Conservation (phyloP, 35 echinoderm and acorn worm genomes). For the Patiria miniata region DNA sequence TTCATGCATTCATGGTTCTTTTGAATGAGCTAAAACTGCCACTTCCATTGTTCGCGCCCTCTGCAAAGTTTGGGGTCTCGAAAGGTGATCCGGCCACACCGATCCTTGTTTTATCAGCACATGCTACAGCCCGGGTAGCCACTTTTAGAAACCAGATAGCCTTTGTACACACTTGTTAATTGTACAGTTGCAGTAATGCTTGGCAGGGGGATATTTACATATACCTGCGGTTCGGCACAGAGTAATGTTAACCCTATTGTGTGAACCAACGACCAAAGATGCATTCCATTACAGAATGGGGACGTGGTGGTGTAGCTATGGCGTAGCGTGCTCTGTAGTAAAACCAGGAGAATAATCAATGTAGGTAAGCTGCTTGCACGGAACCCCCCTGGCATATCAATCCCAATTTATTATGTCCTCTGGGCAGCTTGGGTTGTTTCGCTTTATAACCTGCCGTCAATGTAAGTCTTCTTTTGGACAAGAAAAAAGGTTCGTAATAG, state of each 20-base stretch:
- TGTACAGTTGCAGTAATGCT: constrained; percentile 24
- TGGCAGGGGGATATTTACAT: not conserved
- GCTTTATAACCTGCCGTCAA: too few relatives aligned
- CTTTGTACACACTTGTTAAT: constrained; percentile 26
- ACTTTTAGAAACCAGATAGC: constrained; percentile 21
- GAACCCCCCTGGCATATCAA: not conserved
- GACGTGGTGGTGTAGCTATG: not conserved
- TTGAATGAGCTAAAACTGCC: not conserved
- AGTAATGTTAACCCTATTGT: constrained; percentile 16
- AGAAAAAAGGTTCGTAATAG: not conserved
- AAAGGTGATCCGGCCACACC: not conserved
- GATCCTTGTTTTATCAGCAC: too few relatives aligned
- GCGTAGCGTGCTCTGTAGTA: not conserved
- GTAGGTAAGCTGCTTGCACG: not conserved
- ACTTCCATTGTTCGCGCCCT: not conserved
- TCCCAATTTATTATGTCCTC: not conserved
- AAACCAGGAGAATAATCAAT: not conserved
- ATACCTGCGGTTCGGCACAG: not conserved
- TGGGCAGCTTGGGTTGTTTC: not conserved
- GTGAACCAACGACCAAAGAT: not conserved
- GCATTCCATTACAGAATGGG: not conserved
- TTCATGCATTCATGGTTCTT: not conserved
- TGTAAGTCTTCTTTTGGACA: not conserved
- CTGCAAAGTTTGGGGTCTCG: not conserved
- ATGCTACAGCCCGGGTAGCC: not conserved